Evolutionary conservation across 1,140 invertebrate species (phyloP), one percentile per base, ranked within the genome.

Genomic region (Ridgeia piscesae): DNA sequence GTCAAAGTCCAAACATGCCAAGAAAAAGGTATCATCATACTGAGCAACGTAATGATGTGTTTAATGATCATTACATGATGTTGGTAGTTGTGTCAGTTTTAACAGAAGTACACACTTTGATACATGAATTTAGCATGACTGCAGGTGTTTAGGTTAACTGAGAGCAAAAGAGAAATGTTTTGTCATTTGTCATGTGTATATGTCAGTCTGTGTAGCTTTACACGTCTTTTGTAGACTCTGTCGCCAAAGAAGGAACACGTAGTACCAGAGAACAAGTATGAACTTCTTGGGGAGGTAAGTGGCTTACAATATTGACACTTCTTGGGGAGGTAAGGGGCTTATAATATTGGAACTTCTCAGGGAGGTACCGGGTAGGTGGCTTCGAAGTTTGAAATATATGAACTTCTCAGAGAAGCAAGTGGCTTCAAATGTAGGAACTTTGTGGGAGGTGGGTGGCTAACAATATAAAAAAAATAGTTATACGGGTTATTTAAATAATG

Each of bases 211-310:
- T 77, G 27, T 77, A 21, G 58, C 17, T 77, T 4, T 77, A 77
- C 0, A 77, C 58, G 27, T 77, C 2, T 77, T 42, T 77, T 77
- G 58, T 77, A 77, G 58, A 21, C 17, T 21, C 14, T 21, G 58
- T 21, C 14, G 58, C 27, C 58, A 31, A 0, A 77, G 58, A 77
- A 77, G 27, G 58, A 77, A 77, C 8, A 77, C 2, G 58, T 17
- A 21, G 4, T 4, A 77, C 58, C 6, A 77, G 58, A 77, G 58
- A 77, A 77, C 94, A 96, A 97, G 92, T 94, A 98, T 27, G 97
- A 97, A 35, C 35, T 90, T 90, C 34, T 90, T 0, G 89, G 89
- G 35, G 89, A 90, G 89, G 97, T 97, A 94, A 95, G 92, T 95
- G 91, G 89, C 92, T 50, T 42, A 42, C 92, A 92, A 96, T 97